These are phyloP conservation scores for Sycobia sp. DNA, from an alignment of 1,140 invertebrate species.

Conservation along the genomic window DNA sequence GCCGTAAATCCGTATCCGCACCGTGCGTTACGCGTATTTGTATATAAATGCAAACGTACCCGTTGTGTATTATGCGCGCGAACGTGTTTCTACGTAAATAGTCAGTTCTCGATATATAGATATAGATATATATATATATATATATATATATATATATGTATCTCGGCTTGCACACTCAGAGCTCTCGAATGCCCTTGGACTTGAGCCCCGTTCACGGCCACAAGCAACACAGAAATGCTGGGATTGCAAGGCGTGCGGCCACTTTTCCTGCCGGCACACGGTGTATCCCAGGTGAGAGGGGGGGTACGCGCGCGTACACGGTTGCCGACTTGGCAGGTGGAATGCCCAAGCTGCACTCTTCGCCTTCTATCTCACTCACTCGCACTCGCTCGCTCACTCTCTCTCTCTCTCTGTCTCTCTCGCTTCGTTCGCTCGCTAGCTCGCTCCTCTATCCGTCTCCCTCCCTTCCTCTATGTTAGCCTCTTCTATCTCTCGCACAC, in stretches of 20 bases:
- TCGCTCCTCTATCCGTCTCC: neutral
- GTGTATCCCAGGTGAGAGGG: conserved; percentile 37
- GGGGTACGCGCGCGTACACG: conserved; percentile 11
- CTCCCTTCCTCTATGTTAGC: neutral
- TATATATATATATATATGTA: too few relatives aligned
- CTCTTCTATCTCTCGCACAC: neutral
- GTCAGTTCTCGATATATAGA: too few relatives aligned
- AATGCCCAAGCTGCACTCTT: conserved; percentile 40
- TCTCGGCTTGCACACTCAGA: conserved; percentile 23
- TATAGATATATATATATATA: too few relatives aligned
- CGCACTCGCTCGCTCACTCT: too few relatives aligned
- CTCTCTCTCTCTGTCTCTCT: too few relatives aligned
- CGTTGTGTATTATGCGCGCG: too few relatives aligned
- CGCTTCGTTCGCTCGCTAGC: neutral
- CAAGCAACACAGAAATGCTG: conserved; percentile 59
- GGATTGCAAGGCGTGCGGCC: conserved; percentile 55
- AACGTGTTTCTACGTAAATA: neutral
- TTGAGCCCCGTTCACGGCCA: conserved; percentile 59
- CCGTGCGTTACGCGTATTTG: too few relatives aligned
- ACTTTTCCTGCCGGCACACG: conserved; percentile 56
- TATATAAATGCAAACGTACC: too few relatives aligned
- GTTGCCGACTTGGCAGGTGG: conserved; percentile 49
- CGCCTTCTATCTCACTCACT: neutral
- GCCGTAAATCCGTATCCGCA: too few relatives aligned
- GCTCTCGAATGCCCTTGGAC: conserved; percentile 55